A percentile compares a stretch with the other conserved stretches of the same genome.
Conservation (phyloP, 2,113 vertebrate genomes). For the Agelaius phoeniceus region DNA sequence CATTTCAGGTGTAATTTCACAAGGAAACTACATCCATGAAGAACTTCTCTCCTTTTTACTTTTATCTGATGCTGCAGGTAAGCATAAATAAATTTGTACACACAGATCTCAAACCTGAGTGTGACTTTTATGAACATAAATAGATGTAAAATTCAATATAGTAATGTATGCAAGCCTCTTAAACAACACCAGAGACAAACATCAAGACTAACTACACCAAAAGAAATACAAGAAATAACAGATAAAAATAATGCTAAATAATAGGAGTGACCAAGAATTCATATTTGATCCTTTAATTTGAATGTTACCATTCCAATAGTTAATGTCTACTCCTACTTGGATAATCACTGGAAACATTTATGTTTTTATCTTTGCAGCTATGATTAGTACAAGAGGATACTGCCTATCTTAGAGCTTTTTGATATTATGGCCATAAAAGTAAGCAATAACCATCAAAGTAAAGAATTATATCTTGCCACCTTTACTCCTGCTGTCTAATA, state of each 20-base stretch:
- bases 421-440: neutral
- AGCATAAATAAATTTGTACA: neutral
- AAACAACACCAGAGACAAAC: neutral
- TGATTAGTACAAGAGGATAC: neutral
- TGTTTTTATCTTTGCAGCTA: neutral
- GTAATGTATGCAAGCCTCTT: neutral
- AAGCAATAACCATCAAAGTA: neutral
- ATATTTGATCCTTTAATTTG: neutral
- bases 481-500: neutral
- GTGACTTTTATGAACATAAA: neutral
- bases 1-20: neutral
- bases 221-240: neutral
- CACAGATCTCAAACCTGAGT: neutral
- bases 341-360: neutral
- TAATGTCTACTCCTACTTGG: neutral
- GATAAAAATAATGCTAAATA: neutral
- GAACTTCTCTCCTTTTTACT: neutral
- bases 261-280: neutral
- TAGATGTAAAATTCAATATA: neutral
- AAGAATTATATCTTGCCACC: neutral
- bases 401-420: neutral
- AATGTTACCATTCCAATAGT: neutral
- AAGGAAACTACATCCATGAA: neutral
- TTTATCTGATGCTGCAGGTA: neutral
- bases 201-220: neutral